Conservation (phyloP, 2,113 vertebrate genomes). For the Cinclus mexicanus region DNA sequence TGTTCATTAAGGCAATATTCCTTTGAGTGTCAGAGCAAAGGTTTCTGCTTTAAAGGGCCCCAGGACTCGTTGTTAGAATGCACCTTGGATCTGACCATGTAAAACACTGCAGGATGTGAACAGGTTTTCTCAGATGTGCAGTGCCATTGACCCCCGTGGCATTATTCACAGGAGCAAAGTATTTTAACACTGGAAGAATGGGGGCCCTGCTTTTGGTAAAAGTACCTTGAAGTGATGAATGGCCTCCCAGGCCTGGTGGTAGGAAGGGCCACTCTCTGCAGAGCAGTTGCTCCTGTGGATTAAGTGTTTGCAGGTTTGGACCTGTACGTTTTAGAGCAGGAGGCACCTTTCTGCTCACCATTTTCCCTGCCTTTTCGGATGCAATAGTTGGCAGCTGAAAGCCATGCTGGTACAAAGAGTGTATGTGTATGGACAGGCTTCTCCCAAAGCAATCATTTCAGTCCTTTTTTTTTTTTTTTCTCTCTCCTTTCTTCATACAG, state of each 20-base stretch:
- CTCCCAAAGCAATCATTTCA: slow-evolving; percentile 35
- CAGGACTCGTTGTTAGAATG: background rate
- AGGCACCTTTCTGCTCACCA: background rate
- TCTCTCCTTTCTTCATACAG: slow-evolving; percentile 68
- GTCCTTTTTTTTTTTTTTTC: background rate
- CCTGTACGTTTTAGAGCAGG: background rate
- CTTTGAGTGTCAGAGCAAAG: slow-evolving; percentile 12
- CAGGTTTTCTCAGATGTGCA: background rate
- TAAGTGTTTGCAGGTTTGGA: background rate
- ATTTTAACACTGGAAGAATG: background rate
- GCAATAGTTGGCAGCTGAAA: background rate
- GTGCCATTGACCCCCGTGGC: background rate
- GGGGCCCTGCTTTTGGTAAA: background rate
- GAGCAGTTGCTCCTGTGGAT: background rate
- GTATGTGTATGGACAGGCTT: slow-evolving; percentile 29
- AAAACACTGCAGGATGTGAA: background rate
- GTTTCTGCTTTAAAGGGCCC: background rate
- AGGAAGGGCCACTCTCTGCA: background rate
- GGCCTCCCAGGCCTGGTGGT: background rate
- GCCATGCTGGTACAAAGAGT: background rate
- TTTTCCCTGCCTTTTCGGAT: background rate
- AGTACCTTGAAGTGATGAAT: background rate
- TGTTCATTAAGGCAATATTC: slow-evolving; percentile 50
- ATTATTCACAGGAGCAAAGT: background rate
- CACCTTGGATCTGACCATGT: background rate